Conservation (phyloP, 2,888 invertebrate genomes). For the Dendrolimus houi region DNA sequence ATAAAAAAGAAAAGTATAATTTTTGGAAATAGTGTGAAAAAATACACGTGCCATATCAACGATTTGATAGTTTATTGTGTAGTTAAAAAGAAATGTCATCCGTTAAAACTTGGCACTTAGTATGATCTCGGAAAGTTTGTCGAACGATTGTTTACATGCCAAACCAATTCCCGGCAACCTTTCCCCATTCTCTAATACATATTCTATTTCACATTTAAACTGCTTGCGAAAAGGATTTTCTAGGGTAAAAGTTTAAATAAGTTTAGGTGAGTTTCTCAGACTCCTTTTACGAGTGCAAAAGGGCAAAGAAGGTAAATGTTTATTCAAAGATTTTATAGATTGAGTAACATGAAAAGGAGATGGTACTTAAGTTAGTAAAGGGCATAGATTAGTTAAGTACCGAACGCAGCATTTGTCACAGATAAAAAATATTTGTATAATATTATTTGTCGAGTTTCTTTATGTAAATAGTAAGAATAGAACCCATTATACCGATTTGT, state of each 20-base stretch:
- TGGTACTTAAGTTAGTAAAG: constrained; percentile 17
- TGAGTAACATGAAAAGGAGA: constrained; percentile 46
- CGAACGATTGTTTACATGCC: constrained; percentile 35
- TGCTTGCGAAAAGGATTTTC: constrained; percentile 69
- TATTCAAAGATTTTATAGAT: constrained; percentile 72
- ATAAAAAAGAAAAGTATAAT: no score
- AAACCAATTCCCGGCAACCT: constrained; percentile 39
- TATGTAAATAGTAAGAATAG: no score
- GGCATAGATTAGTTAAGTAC: constrained; percentile 25
- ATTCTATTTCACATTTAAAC: constrained; percentile 68
- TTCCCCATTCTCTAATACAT: constrained; percentile 56
- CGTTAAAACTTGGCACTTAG: constrained; percentile 11
- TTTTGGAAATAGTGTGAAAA: no score
- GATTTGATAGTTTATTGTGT: no score
- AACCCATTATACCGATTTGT: no score
- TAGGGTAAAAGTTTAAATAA: constrained; percentile 73
- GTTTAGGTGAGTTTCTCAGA: constrained; percentile 68
- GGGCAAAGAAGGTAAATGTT: constrained; percentile 71
- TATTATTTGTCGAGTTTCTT: no score
- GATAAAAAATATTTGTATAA: no score
- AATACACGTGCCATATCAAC: no score
- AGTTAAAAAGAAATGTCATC: neutral
- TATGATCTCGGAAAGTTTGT: constrained; percentile 23
- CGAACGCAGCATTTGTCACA: no score
- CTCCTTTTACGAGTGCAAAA: constrained; percentile 71